Percentiles rank a stretch among this genome's conserved stretches.
phyloP scores from a whole-genome alignment of 2,888 invertebrate species.

The Synergus umbraculus region DNA sequence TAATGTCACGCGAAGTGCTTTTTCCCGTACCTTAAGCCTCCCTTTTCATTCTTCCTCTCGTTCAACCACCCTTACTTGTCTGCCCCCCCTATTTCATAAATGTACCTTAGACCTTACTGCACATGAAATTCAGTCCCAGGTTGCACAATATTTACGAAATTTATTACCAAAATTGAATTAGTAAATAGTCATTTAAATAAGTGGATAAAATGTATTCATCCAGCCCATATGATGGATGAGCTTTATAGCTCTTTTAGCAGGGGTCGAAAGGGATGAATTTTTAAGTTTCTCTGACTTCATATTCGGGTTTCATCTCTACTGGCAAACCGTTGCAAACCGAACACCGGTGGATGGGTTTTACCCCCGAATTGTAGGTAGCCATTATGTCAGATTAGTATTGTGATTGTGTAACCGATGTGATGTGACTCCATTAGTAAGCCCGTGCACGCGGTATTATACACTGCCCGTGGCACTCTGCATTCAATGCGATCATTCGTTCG shows the following conservation, averaged over 20 bases:
- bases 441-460: conserved; percentile 62
- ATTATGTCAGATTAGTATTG: conserved; percentile 76
- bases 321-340: conserved; percentile 36
- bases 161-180: not conserved
- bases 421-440: conserved; percentile 74
- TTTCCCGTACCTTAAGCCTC: conserved; percentile 57
- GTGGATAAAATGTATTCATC: not conserved
- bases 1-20: conserved; percentile 64
- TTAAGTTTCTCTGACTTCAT: conserved; percentile 17
- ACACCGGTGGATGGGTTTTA: conserved; percentile 43
- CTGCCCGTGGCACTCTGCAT: conserved; percentile 50
- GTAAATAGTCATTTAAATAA: not conserved
- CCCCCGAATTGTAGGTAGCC: conserved; percentile 62
- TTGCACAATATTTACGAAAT: not conserved
- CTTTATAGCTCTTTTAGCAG: not conserved
- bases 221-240: conserved; percentile 1
- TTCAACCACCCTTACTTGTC: conserved; percentile 34
- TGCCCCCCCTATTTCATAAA: conserved; percentile 53
- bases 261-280: conserved; percentile 37
- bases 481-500: conserved; percentile 55
- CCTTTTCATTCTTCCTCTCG: conserved; percentile 47
- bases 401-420: conserved; percentile 77
- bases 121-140: not conserved
- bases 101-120: not conserved
- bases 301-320: not conserved